Conservation (phyloP, 2,113 vertebrate genomes). For the Rhinichthys klamathensis region DNA sequence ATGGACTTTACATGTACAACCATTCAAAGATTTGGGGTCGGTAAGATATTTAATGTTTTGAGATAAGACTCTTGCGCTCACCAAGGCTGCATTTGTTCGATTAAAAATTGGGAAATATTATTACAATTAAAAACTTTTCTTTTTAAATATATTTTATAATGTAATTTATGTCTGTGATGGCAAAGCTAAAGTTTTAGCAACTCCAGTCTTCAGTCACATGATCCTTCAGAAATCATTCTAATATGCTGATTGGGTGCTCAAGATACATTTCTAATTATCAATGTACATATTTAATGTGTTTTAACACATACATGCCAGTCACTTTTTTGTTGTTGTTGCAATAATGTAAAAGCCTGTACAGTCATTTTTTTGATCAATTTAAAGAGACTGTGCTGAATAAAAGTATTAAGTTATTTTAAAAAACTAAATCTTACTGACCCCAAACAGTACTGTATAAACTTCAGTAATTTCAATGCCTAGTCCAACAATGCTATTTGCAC, state of each 20-base stretch:
- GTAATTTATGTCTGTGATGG: neutral
- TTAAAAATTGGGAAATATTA: neutral
- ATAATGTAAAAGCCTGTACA: neutral
- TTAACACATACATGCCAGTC: no score
- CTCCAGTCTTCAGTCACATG: neutral
- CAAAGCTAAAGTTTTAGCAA: neutral
- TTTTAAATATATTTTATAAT: neutral
- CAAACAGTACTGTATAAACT: neutral
- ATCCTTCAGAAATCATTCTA: neutral
- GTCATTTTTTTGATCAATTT: neutral
- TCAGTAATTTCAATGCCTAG: neutral
- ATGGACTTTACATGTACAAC: neutral
- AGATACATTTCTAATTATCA: neutral
- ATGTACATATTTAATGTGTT: no score
- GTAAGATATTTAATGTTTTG: neutral
- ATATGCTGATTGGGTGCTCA: neutral
- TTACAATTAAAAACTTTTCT: neutral
- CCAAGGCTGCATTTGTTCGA: neutral
- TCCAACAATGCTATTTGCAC: slow-evolving; percentile 15
- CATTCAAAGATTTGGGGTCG: neutral
- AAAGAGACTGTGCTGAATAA: neutral
- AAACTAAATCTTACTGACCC: neutral
- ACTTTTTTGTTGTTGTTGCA: no score
- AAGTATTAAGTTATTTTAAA: neutral
- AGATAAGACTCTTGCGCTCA: neutral